Percentiles rank a stretch among this genome's conserved stretches.
These are phyloP conservation scores for Drosophila parvula DNA, from an alignment of 1,140 invertebrate genomes.

Conservation along the genomic window DNA sequence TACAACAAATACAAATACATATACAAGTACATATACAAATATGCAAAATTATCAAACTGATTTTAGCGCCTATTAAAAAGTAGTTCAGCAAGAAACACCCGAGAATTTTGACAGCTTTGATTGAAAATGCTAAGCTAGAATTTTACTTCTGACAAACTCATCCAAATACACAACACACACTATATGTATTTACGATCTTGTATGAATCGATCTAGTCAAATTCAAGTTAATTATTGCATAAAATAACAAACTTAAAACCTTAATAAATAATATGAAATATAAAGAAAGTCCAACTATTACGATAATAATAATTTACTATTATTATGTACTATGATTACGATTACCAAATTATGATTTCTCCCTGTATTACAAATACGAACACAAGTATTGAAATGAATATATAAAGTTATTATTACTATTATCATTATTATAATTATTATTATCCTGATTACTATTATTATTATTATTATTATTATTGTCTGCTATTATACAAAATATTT, in stretches of 20 bases:
- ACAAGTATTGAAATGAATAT: constrained; percentile 71
- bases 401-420: constrained; percentile 31
- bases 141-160: constrained; percentile 65
- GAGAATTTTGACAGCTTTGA: constrained; percentile 59
- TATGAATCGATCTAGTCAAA: constrained; percentile 80
- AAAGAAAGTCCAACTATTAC: constrained; percentile 76
- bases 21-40: constrained; percentile 60
- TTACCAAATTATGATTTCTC: constrained; percentile 51
- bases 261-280: constrained; percentile 49
- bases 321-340: constrained; percentile 66
- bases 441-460: constrained; percentile 42
- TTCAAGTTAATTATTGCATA: constrained; percentile 82
- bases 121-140: constrained; percentile 72
- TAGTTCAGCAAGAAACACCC: constrained; percentile 58
- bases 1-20: constrained; percentile 50
- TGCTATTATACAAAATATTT: constrained; percentile 75
- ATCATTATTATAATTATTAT: constrained; percentile 69
- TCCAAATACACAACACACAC: constrained; percentile 43
- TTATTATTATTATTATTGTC: constrained; percentile 73
- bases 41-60: constrained; percentile 74
- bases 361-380: constrained; percentile 77
- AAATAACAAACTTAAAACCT: constrained; percentile 61
- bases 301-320: constrained; percentile 76
- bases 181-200: constrained; percentile 78
- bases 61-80: constrained; percentile 67